Evolutionary conservation across 1,140 invertebrate species (phyloP).

Genomic region (Odontomachus brunneus): DNA sequence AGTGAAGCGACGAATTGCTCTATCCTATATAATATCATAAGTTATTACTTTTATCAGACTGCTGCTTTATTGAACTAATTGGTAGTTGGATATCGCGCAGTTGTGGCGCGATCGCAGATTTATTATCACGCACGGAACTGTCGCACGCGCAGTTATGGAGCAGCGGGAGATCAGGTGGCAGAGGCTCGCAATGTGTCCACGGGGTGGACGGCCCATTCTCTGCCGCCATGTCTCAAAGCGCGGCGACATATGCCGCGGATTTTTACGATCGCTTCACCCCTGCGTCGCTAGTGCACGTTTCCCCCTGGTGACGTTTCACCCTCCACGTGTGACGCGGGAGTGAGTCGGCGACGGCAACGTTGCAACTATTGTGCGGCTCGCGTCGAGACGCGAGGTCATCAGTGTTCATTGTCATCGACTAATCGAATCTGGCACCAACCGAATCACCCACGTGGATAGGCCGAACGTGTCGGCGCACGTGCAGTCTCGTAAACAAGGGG

Average conservation of each 20-base stretch:
- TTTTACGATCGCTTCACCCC: constrained; percentile 60
- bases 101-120: background rate
- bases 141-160: constrained; percentile 21
- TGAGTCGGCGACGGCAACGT: constrained; percentile 41
- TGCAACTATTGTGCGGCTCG: constrained; percentile 71
- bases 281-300: background rate
- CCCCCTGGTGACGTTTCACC: constrained; percentile 6
- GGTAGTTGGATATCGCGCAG: background rate
- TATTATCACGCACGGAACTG: constrained; percentile 1
- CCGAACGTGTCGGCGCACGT: constrained; percentile 42
- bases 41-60: no score
- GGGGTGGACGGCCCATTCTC: background rate
- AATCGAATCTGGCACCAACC: constrained; percentile 78
- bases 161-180: constrained; percentile 70
- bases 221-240: constrained; percentile 37
- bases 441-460: constrained; percentile 66
- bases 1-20: no score
- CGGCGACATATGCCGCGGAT: constrained; percentile 72
- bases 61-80: no score
- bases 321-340: constrained; percentile 26
- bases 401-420: constrained; percentile 79
- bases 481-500: constrained; percentile 8
- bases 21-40: no score
- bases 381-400: constrained; percentile 77
- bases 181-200: constrained; percentile 64